Percentiles rank a stretch among this genome's conserved stretches.
phyloP scores from a whole-genome alignment of 2,888 invertebrate genomes.

The Phengaris alcon region DNA sequence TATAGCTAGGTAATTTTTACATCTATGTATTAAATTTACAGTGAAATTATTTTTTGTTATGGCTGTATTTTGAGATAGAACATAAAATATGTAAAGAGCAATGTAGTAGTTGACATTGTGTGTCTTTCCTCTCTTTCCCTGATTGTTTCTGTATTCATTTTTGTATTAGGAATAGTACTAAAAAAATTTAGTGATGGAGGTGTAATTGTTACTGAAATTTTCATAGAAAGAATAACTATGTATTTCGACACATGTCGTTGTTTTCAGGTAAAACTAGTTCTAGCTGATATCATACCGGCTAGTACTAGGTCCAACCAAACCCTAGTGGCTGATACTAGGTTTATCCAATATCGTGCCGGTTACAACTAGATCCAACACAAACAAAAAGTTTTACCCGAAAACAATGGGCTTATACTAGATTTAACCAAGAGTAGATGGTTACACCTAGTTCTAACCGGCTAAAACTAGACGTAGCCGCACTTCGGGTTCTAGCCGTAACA shows the following conservation, averaged over 20 bases:
- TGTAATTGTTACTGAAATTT: conserved; percentile 11
- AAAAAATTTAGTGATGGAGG: background rate
- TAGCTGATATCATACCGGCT: too few species aligned
- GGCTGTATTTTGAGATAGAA: conserved; percentile 22
- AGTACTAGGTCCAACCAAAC: too few species aligned
- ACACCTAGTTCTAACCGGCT: too few species aligned
- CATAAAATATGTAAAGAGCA: background rate
- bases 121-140: conserved; percentile 26
- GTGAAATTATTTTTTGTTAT: conserved; percentile 3
- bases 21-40: conserved; percentile 6
- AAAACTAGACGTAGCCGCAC: too few species aligned
- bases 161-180: background rate
- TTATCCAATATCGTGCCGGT: too few species aligned
- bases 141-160: background rate
- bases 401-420: too few species aligned
- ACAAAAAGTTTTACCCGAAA: too few species aligned
- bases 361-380: too few species aligned
- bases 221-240: background rate
- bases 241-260: background rate
- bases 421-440: too few species aligned
- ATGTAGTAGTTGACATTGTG: conserved; percentile 30
- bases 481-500: too few species aligned
- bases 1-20: conserved; percentile 74
- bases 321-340: too few species aligned
- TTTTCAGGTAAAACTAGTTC: too few species aligned